Base-by-base conservation (phyloP, 1,140 invertebrate genomes). In the Stratiolaelaps scimitus region DNA sequence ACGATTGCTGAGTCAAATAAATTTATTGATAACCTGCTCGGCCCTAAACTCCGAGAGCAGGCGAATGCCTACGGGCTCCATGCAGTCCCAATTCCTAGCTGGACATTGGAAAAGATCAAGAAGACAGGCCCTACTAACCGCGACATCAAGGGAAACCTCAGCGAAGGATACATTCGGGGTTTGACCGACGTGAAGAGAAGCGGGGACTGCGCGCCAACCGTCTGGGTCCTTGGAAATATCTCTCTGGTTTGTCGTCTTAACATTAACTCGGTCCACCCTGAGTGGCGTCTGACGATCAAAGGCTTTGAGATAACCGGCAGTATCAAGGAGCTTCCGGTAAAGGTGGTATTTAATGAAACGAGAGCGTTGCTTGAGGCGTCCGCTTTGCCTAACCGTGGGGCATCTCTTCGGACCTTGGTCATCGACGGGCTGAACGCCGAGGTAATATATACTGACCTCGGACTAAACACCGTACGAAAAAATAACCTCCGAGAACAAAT, bases 401-500 rank as follows among this genome's bases (percentile, higher is more conserved):
- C 34, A 5, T 60, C 53, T 15, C 53, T 60, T 15, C 53, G 53
- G 13, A 60, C 53, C 10, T 60, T 60, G 26, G 17, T 29, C 23
- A 34, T 60, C 2, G 23, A 60, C 2, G 26, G 23, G 23, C 26
- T 60, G 15, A 17, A 60, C 6, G 17, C 26, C 53, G 34, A 60
- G 53, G 26, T 60, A 15, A 34, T 15, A 1, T 17, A 29, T 2
- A 23, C 26, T 17, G 53, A 60, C 10, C 53, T 60, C 17, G 53
- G 53, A 2, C 53, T 60, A 15, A 60, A 60, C 20, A 34, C 26
- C 23, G 53, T 29, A 26, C 53, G 53, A 15, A 60, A 26, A 34
- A 60, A 60, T 15, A 60, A 60, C 53, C 53, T 60, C 20, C 34
- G 26, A 15, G 53, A 60, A 19, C 53, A 60, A 34, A n/a, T 60